Percentiles rank a stretch among this genome's conserved stretches.
phyloP scores from a whole-genome alignment of 2,113 vertebrate species.

The Elachura formosa region DNA sequence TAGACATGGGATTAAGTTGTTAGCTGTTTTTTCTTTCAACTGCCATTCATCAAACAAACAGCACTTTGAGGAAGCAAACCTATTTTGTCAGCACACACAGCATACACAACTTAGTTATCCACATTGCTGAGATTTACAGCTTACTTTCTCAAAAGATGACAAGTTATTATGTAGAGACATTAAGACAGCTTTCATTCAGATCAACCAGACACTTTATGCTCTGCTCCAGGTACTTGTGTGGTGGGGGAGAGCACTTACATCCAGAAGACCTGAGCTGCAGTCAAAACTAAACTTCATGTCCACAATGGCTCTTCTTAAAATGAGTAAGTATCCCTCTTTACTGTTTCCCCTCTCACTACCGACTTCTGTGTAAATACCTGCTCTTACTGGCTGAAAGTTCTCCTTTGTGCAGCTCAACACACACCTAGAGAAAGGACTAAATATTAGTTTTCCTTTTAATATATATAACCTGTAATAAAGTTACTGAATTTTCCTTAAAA shows the following conservation, averaged over 20 bases:
- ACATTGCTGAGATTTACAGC: not conserved
- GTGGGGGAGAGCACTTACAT: fast-evolving
- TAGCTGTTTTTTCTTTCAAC: constrained; percentile 31
- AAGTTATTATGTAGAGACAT: not conserved
- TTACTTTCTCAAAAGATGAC: not conserved
- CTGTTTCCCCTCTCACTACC: not conserved
- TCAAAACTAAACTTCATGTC: not conserved
- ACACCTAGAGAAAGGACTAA: not conserved
- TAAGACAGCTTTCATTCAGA: not conserved
- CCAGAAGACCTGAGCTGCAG: not conserved
- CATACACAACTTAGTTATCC: not conserved
- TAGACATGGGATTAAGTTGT: constrained; percentile 48
- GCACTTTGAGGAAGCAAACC: constrained; percentile 19
- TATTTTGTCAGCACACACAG: constrained; percentile 26
- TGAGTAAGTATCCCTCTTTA: not conserved
- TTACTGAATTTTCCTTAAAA: not conserved
- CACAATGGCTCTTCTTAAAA: not conserved
- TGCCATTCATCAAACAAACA: constrained; percentile 48
- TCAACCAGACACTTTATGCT: not conserved
- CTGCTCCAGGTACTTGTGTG: not conserved
- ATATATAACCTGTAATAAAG: not conserved
- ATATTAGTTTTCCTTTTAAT: not conserved
- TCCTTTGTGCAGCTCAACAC: not conserved
- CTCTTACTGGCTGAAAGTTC: not conserved
- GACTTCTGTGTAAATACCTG: not conserved